Evolutionary conservation across 2,113 vertebrate species (phyloP).

Genomic region (Onychostruthus taczanowskii): DNA sequence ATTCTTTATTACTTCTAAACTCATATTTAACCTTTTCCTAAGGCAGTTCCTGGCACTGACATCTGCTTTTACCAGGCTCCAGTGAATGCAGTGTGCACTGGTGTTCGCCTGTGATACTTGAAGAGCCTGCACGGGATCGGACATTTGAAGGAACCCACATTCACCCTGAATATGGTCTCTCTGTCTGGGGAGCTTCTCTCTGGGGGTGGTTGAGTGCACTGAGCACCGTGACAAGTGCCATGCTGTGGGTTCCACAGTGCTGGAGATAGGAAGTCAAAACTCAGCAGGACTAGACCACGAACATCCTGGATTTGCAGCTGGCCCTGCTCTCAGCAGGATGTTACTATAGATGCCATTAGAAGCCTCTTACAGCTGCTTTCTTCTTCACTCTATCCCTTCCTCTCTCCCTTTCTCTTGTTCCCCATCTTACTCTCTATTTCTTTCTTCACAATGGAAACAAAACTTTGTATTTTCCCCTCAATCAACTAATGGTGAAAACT

Average conservation of each 20-base stretch:
- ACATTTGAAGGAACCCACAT: background rate
- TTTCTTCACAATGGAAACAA: background rate
- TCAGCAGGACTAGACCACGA: background rate
- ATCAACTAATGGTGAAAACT: background rate
- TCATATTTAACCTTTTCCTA: background rate
- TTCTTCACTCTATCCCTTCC: background rate
- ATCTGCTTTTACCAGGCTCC: background rate
- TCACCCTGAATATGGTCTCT: background rate
- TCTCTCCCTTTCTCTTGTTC: background rate
- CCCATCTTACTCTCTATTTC: background rate
- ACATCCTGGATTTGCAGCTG: background rate
- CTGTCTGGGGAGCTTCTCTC: background rate
- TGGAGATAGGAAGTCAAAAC: background rate
- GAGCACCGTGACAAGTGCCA: background rate
- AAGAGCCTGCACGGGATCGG: background rate
- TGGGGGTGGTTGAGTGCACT: background rate
- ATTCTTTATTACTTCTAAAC: background rate
- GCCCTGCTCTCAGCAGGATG: background rate
- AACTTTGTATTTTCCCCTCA: background rate
- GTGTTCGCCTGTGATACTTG: background rate
- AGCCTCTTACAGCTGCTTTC: background rate
- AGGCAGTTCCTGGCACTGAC: background rate
- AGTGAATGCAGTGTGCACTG: background rate
- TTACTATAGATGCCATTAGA: background rate
- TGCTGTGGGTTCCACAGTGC: background rate